A percentile compares a stretch with the other conserved stretches of the same genome.
These are phyloP conservation scores for Triplophysa yarkandensis DNA, from an alignment of 2,797 vertebrate species.

Conservation along the genomic window DNA sequence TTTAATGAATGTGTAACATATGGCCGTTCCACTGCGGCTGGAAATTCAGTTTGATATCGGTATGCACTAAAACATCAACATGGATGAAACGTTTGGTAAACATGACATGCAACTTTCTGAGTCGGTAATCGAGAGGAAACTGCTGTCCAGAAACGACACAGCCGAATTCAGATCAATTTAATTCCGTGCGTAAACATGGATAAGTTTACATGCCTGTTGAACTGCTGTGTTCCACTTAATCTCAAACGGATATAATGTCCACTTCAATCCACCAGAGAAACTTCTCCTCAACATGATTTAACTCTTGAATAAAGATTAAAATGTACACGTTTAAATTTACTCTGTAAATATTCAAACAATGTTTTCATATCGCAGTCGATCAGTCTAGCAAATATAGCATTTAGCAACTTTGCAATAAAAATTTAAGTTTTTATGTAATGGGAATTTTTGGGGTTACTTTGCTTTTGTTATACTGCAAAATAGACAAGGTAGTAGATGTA, in stretches of 20 bases:
- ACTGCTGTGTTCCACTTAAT: constrained; percentile 26
- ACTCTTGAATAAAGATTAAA: background rate
- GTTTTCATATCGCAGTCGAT: background rate
- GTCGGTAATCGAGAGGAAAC: background rate
- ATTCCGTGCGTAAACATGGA: constrained; percentile 10
- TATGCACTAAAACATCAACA: constrained; percentile 23
- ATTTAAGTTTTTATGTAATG: no score
- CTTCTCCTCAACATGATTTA: constrained; percentile 4
- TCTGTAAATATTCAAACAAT: background rate
- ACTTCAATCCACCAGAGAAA: constrained; percentile 18
- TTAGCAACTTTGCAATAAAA: background rate
- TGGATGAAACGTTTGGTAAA: constrained; percentile 37
- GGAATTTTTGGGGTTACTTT: background rate
- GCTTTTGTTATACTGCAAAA: background rate
- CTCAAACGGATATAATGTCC: constrained; percentile 15
- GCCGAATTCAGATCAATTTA: constrained; percentile 16
- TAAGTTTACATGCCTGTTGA: constrained; percentile 21
- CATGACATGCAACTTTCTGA: constrained; percentile 24
- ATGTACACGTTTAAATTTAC: background rate
- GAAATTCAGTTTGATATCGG: background rate
- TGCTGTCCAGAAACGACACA: constrained; percentile 12
- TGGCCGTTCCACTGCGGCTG: background rate
- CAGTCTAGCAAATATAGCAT: background rate
- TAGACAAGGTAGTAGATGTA: constrained; percentile 23
- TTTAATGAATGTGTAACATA: background rate